phyloP scores from a whole-genome alignment of 2,797 vertebrate species.

The Rhinogobio ventralis region DNA sequence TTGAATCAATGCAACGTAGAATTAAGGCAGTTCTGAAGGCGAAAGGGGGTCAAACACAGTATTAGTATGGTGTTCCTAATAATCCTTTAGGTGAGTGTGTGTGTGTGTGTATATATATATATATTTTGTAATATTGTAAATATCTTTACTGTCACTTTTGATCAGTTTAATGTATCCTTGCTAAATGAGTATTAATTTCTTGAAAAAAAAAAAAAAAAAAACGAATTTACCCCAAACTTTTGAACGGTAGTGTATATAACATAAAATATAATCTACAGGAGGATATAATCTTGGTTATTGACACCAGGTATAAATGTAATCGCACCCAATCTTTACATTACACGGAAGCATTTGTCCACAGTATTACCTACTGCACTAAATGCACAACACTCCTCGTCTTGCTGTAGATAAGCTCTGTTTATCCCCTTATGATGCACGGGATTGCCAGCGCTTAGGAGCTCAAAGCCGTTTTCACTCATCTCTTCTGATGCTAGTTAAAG shows the following conservation, averaged over 20 bases:
- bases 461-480: slow-evolving; percentile 66
- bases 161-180: background rate
- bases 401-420: slow-evolving; percentile 75
- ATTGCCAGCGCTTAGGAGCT: slow-evolving; percentile 70
- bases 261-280: background rate
- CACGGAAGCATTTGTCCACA: slow-evolving; percentile 14
- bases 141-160: background rate
- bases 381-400: slow-evolving; percentile 46
- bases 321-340: background rate
- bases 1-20: too few species aligned
- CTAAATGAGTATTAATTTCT: background rate
- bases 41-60: too few species aligned
- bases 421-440: slow-evolving; percentile 77
- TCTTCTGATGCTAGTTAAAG: slow-evolving; percentile 62
- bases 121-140: background rate
- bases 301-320: background rate
- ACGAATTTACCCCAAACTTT: background rate
- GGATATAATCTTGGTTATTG: background rate
- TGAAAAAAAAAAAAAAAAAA: background rate
- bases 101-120: too few species aligned
- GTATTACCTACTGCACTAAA: slow-evolving; percentile 32
- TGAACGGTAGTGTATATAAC: background rate
- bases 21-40: too few species aligned
- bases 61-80: too few species aligned
- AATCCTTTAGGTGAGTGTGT: too few species aligned